Conservation (phyloP, 2,888 invertebrate genomes). For the Quadroppia sp. region DNA sequence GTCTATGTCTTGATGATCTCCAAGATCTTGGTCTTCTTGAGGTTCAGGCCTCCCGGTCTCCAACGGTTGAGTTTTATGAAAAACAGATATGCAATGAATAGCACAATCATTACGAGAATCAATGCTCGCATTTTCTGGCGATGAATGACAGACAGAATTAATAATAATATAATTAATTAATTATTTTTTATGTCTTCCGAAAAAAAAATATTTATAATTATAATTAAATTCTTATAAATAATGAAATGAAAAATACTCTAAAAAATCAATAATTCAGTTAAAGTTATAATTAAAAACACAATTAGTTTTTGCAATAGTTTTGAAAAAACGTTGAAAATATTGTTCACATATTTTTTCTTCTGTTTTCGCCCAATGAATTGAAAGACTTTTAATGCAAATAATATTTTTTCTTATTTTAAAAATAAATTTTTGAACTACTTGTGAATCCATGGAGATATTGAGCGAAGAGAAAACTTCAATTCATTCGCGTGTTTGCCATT, state of each 20-base stretch:
- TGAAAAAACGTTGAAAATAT: too few relatives aligned
- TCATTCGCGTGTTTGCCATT: neutral
- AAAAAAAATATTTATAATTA: neutral
- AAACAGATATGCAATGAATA: constrained; percentile 40
- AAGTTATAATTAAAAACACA: neutral
- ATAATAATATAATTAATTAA: neutral
- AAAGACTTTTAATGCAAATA: neutral
- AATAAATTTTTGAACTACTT: neutral
- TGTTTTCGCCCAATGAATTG: neutral
- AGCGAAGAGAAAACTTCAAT: neutral
- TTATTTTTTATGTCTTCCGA: neutral
- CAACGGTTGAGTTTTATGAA: constrained; percentile 39
- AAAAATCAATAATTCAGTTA: neutral
- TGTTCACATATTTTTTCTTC: too few relatives aligned
- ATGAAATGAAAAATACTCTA: too few relatives aligned
- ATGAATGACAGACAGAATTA: neutral
- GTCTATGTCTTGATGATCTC: neutral
- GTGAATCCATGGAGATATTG: constrained; percentile 29
- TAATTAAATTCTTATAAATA: neutral
- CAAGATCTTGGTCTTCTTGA: constrained; percentile 33
- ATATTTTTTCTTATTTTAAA: neutral
- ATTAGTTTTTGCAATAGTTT: neutral
- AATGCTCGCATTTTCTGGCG: constrained; percentile 24
- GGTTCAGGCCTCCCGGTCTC: constrained; percentile 36
- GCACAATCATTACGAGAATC: constrained; percentile 36